phyloP scores from a whole-genome alignment of 2,888 invertebrate genomes.

The Spisula solida region DNA sequence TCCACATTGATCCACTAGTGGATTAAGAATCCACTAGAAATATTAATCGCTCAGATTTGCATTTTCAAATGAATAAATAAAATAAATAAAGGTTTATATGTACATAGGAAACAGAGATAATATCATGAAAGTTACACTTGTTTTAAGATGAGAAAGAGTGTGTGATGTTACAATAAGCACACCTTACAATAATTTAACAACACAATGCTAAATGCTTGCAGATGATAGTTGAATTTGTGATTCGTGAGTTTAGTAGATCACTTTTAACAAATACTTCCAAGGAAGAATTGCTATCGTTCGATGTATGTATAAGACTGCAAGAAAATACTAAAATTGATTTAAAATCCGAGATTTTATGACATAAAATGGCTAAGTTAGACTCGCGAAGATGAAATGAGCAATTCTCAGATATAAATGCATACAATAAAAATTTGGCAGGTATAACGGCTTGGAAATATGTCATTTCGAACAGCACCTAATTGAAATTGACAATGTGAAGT shows the following conservation, averaged over 20 bases:
- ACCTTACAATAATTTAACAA: conserved; percentile 32
- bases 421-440: conserved; percentile 65
- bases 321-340: conserved; percentile 30
- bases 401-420: conserved; percentile 58
- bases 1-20: too few relatives aligned
- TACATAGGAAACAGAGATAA: conserved; percentile 4
- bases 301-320: conserved; percentile 38
- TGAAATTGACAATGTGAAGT: conserved; percentile 46
- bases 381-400: conserved; percentile 42
- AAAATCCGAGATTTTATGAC: conserved; percentile 21
- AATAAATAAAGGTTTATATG: conserved; percentile 46
- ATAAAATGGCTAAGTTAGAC: conserved; percentile 29
- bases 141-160: conserved; percentile 18
- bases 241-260: background rate
- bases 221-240: conserved; percentile 45
- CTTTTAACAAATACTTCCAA: conserved; percentile 42
- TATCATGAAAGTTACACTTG: conserved; percentile 45
- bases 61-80: conserved; percentile 33
- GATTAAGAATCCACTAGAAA: background rate
- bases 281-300: conserved; percentile 52
- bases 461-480: conserved; percentile 36
- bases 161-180: conserved; percentile 21
- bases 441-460: conserved; percentile 53
- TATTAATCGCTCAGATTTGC: background rate
- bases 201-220: conserved; percentile 13